Evolutionary conservation across 2,113 vertebrate genomes (phyloP).

Genomic region (Oreochromis tanganicae): DNA sequence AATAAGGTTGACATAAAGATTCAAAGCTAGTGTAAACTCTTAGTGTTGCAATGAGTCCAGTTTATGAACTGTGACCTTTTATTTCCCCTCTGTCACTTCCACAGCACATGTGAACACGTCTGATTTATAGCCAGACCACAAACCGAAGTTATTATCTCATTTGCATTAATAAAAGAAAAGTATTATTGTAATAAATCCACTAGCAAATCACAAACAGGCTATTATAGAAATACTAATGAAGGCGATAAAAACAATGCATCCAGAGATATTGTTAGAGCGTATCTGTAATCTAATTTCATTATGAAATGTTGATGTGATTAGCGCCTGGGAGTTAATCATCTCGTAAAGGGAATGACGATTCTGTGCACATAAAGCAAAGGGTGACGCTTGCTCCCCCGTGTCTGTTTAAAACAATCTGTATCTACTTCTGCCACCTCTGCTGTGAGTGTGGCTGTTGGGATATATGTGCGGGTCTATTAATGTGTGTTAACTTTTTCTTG

Average conservation of each 20-base stretch:
- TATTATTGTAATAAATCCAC: constrained; percentile 37
- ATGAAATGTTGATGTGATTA: constrained; percentile 42
- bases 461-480: neutral
- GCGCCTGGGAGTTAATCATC: constrained; percentile 22
- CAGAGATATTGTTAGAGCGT: constrained; percentile 20
- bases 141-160: constrained; percentile 29
- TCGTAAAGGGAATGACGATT: constrained; percentile 26
- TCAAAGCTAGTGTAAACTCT: neutral
- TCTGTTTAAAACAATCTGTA: constrained; percentile 42
- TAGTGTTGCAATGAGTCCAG: neutral
- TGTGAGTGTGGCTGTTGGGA: neutral
- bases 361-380: neutral
- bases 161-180: constrained; percentile 50
- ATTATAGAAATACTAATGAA: constrained; percentile 50
- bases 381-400: constrained; percentile 5
- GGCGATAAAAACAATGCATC: constrained; percentile 44
- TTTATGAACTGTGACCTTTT: neutral
- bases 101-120: neutral
- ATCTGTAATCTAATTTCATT: constrained; percentile 48
- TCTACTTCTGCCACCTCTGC: constrained; percentile 9
- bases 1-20: neutral
- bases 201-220: constrained; percentile 34
- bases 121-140: neutral
- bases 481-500: neutral
- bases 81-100: neutral